Base-by-base conservation (phyloP, 2,797 vertebrate species). In the Chelidonichthys spinosus region DNA sequence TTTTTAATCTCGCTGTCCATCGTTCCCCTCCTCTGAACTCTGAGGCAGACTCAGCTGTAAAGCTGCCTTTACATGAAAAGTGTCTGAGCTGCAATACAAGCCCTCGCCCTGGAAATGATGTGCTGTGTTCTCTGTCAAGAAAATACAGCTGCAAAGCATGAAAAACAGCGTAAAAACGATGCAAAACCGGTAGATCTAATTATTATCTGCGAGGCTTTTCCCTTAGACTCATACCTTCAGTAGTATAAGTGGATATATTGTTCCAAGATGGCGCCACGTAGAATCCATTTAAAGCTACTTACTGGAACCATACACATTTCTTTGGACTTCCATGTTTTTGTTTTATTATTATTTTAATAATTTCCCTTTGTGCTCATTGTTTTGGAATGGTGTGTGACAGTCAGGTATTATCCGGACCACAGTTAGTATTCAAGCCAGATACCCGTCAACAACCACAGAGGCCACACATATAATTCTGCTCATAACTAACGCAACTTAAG, bases 1-100 rank as follows among this genome's bases (percentile, higher is more conserved):
- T 36, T 58, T 49, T 59, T 47, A 50, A 43, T 36, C 72, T 67
- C 62, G 13, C 66, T 36, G 58, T 54, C 77, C 59, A 56, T 73
- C 42, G 36, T 3, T 42, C 63, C 7, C 39, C 18, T 56, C 18
- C 6, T 72, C 67, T 60, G 64, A 74, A 77, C 71, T 40, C 55
- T 15, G 74, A 68, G 62, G 53, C 69, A 10, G 64, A 63, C 39
- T 52, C 47, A n/a, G 14, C 63, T 47, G 71, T 6, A 1, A 17
- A 9, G 18, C 62, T 36, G 69, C 25, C 58, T 7, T 3, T 11
- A 47, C 49, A 46, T 35, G 47, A 25, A 11, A 63, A 43, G 52
- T 7, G 70, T 77, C 69, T 72, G 69, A 73, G 59, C 44, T 35
- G 36, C 33, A 52, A 17, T 11, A 43, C 44, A n/a, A n/a, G 39